Conservation (phyloP, 2,797 vertebrate species). For the Alosa sapidissima region DNA sequence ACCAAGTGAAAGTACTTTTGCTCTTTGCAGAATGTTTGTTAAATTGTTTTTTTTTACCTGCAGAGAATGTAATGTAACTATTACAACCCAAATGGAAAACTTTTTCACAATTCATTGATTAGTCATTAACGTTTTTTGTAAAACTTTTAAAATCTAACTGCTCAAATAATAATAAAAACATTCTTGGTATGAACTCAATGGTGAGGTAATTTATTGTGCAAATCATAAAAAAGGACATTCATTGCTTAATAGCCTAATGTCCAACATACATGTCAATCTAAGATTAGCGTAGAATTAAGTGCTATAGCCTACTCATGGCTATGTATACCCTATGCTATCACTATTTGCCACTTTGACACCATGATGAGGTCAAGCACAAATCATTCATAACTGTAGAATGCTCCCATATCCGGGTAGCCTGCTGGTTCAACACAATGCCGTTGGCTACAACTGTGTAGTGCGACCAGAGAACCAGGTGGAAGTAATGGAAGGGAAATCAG, state of each 20-base stretch:
- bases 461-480: conserved; percentile 8
- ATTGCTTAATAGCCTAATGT: neutral
- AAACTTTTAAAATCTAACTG: conserved; percentile 55
- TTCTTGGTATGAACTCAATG: neutral
- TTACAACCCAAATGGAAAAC: neutral
- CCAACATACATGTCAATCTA: neutral
- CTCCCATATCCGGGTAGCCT: conserved; percentile 4
- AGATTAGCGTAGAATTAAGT: neutral
- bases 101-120: conserved; percentile 45
- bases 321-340: no score
- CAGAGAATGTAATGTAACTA: conserved; percentile 15
- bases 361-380: neutral
- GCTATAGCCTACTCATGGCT: no score
- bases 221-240: no score
- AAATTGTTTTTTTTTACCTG: neutral
- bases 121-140: conserved; percentile 53
- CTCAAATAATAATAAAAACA: conserved; percentile 39
- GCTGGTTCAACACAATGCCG: neutral
- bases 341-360: no score
- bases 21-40: neutral
- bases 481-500: conserved; percentile 12
- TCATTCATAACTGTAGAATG: neutral
- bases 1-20: neutral
- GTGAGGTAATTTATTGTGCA: neutral
- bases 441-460: neutral